Evolutionary conservation across 2,888 invertebrate species (phyloP), one percentile per base, ranked within the genome.

Genomic region (Megastigmus dorsalis): DNA sequence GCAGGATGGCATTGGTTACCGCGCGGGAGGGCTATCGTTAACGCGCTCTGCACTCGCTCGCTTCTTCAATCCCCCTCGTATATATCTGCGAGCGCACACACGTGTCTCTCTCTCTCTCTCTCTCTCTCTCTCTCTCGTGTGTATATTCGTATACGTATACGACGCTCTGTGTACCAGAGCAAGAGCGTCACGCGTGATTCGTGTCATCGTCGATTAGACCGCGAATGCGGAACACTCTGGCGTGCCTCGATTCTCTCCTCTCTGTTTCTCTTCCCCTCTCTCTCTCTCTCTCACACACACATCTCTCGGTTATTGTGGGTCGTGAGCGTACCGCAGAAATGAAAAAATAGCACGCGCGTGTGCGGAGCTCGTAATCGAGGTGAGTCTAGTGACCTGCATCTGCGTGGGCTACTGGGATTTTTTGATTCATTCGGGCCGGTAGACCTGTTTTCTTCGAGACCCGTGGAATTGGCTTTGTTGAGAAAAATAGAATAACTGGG

Each of bases 161-260:
- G n/a, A n/a, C n/a, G n/a, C n/a, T n/a, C n/a, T n/a, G n/a, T n/a
- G n/a, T n/a, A n/a, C n/a, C n/a, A n/a, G n/a, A n/a, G n/a, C n/a
- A n/a, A n/a, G 60, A 77, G 73, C 80, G 80, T 80, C 79, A 78
- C 78, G 80, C 77, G 79, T 74, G 80, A 82, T 82, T 77, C 82
- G 81, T 80, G 81, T 81, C 82, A 81, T 77, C 79, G 81, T 77
- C 80, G 80, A 82, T 82, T 80, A 79, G 66, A 45, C 69, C 73
- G 78, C 76, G 77, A 80, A 81, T 79, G 79, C 80, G 79, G 78
- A 80, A 79, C 79, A 77, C 71, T 66, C 59, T 33, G 15, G 18
- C 4, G 26, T 26, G 30, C 26, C 36, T 3, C 15, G 26, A 9
- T 50, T 33, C 33, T 26, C 13, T 28, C 15, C 18, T n/a, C 43